Evolutionary conservation across 2,797 vertebrate species (phyloP).

Genomic region (Luscinia luscinia): DNA sequence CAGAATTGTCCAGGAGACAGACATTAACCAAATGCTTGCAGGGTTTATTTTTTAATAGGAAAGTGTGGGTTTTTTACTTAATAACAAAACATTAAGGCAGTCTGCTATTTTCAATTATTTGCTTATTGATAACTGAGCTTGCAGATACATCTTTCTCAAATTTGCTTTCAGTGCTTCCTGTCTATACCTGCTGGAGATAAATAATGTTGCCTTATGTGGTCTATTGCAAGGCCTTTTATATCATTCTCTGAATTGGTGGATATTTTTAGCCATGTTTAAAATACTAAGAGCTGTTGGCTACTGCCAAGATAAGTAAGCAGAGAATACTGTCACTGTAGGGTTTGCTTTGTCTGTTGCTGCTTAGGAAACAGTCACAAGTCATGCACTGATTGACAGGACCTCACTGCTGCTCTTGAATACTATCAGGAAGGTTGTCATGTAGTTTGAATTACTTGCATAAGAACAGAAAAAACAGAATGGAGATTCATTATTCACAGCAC

Average conservation of each 20-base stretch:
- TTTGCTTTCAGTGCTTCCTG: background rate
- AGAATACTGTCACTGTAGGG: constrained; percentile 19
- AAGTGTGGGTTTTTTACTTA: constrained; percentile 5
- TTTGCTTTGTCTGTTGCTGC: constrained; percentile 43
- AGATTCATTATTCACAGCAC: background rate
- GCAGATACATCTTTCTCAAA: background rate
- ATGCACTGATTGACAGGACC: constrained; percentile 21
- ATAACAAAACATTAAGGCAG: constrained; percentile 28
- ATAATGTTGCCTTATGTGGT: background rate
- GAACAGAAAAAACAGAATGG: background rate
- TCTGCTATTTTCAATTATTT: constrained; percentile 21
- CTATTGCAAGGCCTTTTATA: constrained; percentile 39
- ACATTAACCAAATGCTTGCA: constrained; percentile 47
- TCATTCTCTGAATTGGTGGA: constrained; percentile 9
- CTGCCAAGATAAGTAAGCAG: constrained; percentile 40
- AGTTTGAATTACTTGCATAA: background rate
- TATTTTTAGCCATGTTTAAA: constrained; percentile 58
- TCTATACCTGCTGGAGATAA: background rate
- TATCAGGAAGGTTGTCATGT: background rate
- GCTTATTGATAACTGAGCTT: background rate
- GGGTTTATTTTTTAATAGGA: constrained; percentile 58
- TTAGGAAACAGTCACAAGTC: constrained; percentile 35
- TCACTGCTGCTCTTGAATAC: background rate
- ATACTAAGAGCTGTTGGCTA: constrained; percentile 41
- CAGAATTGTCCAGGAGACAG: constrained; percentile 57